Evolutionary conservation across 2,113 vertebrate genomes (phyloP), one percentile per base, ranked within the genome.

Genomic region (Choloepus hoffmanni): DNA sequence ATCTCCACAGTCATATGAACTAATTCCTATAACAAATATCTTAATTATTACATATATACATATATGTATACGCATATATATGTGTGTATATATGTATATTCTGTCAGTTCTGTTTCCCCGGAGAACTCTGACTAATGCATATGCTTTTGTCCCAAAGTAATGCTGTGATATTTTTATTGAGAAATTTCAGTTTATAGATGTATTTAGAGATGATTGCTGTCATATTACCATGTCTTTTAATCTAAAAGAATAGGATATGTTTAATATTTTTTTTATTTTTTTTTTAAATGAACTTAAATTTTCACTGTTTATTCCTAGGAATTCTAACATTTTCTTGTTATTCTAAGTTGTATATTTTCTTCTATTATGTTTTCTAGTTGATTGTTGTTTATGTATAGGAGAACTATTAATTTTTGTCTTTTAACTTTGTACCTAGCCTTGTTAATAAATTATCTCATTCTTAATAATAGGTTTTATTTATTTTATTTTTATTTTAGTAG

Each of bases 131-230:
- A 58, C 19, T 58, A 58, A 58, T 58, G 19, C 55, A 58, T 18
- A 58, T 58, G 55, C 55, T 93, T 88, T 85, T 91, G 81, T 93
- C 16, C 53, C 70, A 65, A 87, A 97, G 58, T 90, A 95, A 90
- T 87, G 43, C 16, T 68, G 40, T 48, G 78, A 13, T 48, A 86
- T 83, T 93, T 94, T 94, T 85, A 60, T 77, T 82, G 30, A 92
- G 40, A 48, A 88, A 82, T 18, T 89, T 91, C 16, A 16, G 11
- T 12, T 63, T 92, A 40, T 48, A 58, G 40, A 55, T 70, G 74
- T 94, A 90, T 67, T 81, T 93, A 94, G 60, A 92, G 62, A 90
- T 3, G 40, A 63, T 72, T 94, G 9, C 3, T 3, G 2, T 87
- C 30, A 68, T 86, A 70, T 72, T 85, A 26, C 55, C 30, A 84